Percentiles rank a stretch among this genome's conserved stretches.
phyloP scores from a whole-genome alignment of 37 sponge, comb jelly and placozoan species.

The Ephydatia muelleri region DNA sequence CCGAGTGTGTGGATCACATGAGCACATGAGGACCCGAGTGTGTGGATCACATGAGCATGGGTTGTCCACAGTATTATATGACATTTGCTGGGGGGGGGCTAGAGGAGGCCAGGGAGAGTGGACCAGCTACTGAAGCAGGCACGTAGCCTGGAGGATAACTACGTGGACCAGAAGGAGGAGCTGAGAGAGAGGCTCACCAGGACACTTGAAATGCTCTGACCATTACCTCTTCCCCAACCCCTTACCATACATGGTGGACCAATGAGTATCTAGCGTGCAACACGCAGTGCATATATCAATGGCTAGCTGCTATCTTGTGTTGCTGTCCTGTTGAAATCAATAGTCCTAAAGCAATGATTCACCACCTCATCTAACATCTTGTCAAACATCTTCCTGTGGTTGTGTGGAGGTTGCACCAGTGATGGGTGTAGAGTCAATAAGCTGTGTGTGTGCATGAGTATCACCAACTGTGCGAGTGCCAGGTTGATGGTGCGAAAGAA shows the following conservation, averaged over 20 bases:
- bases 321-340: no score
- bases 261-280: neutral
- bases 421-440: no score
- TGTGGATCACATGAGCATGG: neutral
- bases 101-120: conserved; percentile 24
- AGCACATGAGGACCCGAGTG: conserved; percentile 11
- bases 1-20: conserved; percentile 10
- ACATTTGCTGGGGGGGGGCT: neutral
- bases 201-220: conserved; percentile 9
- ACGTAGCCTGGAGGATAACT: conserved; percentile 35
- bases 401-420: neutral
- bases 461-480: no score
- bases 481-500: no score
- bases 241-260: no score
- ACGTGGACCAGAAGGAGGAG: conserved; percentile 41
- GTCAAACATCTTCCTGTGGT: no score
- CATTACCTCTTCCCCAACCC: neutral
- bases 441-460: no score
- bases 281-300: no score
- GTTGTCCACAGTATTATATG: neutral
- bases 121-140: conserved; percentile 74
- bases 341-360: no score
- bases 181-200: conserved; percentile 45
- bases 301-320: no score
- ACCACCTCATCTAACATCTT: no score